A percentile compares a stretch with the other conserved stretches of the same genome.
Evolutionary conservation across 2,113 vertebrate genomes (phyloP).

Genomic region (Amblyornis subalaris): DNA sequence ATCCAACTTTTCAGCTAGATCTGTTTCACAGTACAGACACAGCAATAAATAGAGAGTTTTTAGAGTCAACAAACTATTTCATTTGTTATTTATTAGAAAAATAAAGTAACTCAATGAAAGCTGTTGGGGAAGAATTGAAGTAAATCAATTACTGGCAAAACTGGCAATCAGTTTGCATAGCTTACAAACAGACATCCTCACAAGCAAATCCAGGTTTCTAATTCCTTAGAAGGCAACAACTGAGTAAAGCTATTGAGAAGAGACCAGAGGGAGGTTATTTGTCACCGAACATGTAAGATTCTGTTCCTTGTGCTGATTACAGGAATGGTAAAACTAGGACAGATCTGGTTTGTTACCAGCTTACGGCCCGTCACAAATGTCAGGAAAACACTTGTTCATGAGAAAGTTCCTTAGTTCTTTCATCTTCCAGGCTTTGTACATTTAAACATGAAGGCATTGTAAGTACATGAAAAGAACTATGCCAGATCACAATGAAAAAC

Average conservation of each 20-base stretch:
- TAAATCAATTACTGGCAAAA: neutral
- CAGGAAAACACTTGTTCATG: neutral
- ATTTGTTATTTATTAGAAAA: neutral
- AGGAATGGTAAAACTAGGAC: neutral
- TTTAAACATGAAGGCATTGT: neutral
- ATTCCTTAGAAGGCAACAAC: neutral
- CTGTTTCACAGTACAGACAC: neutral
- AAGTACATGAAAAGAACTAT: neutral
- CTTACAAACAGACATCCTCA: neutral
- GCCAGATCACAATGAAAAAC: neutral
- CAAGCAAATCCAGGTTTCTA: neutral
- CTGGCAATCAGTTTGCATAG: neutral
- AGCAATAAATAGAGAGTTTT: neutral
- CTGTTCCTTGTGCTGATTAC: neutral
- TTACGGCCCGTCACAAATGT: neutral
- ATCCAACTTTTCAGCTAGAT: neutral
- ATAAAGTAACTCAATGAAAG: neutral
- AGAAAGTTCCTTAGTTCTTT: neutral
- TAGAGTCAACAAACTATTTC: neutral
- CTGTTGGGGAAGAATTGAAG: neutral
- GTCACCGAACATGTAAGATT: neutral
- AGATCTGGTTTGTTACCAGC: neutral
- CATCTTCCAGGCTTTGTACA: neutral
- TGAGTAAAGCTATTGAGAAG: neutral
- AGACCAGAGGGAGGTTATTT: fast-evolving